Conservation (phyloP, 2,113 vertebrate species). For the Oryzias curvinotus region DNA sequence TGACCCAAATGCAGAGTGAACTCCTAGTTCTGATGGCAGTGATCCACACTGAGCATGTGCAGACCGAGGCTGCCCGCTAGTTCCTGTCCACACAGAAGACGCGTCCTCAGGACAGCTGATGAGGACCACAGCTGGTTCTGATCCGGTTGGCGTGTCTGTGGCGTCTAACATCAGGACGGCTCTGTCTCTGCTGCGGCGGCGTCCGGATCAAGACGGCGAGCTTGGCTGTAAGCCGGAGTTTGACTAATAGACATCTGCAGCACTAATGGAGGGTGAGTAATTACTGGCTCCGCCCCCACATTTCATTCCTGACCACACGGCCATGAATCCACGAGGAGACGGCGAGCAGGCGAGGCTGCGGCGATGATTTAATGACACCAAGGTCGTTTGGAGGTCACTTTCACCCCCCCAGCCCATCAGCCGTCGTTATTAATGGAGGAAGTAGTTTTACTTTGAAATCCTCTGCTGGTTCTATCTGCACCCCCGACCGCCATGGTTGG, state of each 20-base stretch:
- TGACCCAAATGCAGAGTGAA: too few relatives aligned
- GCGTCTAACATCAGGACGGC: constrained; percentile 35
- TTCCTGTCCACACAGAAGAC: neutral
- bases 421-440: constrained; percentile 16
- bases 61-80: too few relatives aligned
- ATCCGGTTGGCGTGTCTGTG: constrained; percentile 26
- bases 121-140: neutral
- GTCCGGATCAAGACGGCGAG: constrained; percentile 10
- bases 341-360: neutral
- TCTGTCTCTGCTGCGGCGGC: constrained; percentile 44
- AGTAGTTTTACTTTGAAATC: constrained; percentile 53
- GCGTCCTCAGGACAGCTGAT: neutral
- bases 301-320: constrained; percentile 29
- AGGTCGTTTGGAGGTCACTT: constrained; percentile 43
- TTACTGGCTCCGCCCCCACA: constrained; percentile 37
- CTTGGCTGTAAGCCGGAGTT: constrained; percentile 25
- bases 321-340: constrained; percentile 10
- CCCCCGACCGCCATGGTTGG: constrained; percentile 32
- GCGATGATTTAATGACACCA: constrained; percentile 20
- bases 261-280: constrained; percentile 56
- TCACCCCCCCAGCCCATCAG: constrained; percentile 10
- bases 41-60: too few relatives aligned
- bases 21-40: too few relatives aligned
- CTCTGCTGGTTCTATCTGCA: constrained; percentile 52
- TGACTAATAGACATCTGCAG: constrained; percentile 52